Evolutionary conservation across 2,797 vertebrate genomes (phyloP).

Genomic region (Neomorphus geoffroyi): DNA sequence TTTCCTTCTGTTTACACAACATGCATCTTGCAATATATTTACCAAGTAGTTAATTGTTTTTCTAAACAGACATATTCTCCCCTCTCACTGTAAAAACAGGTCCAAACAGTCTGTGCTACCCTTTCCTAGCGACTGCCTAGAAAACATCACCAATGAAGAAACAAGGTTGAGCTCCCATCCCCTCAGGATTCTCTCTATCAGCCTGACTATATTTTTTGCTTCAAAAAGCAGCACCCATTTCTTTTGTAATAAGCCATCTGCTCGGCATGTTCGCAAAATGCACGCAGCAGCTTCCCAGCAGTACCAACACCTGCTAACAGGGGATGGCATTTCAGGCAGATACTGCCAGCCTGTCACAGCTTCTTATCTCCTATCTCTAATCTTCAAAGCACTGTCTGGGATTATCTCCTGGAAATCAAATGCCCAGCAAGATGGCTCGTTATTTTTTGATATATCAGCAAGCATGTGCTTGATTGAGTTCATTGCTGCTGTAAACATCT

Average conservation of each 20-base stretch:
- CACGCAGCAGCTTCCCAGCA: slow-evolving; percentile 4
- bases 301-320: slow-evolving; percentile 39
- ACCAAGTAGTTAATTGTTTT: neutral
- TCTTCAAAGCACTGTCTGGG: slow-evolving; percentile 27
- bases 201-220: neutral
- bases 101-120: neutral
- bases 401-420: slow-evolving; percentile 57
- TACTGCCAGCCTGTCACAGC: slow-evolving; percentile 19
- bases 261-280: neutral
- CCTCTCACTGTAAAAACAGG: neutral
- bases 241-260: slow-evolving; percentile 21
- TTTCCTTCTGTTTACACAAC: neutral
- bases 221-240: neutral
- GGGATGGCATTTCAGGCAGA: slow-evolving; percentile 22
- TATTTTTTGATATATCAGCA: neutral
- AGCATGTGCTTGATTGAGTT: neutral
- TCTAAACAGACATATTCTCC: neutral
- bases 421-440: slow-evolving; percentile 4
- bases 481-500: slow-evolving; percentile 19
- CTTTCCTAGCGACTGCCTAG: neutral
- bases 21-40: neutral
- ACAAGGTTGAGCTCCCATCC: neutral
- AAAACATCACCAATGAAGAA: neutral
- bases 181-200: neutral
- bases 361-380: slow-evolving; percentile 43